Conservation (phyloP, 2,113 vertebrate genomes). For the Amphiprion ocellaris region DNA sequence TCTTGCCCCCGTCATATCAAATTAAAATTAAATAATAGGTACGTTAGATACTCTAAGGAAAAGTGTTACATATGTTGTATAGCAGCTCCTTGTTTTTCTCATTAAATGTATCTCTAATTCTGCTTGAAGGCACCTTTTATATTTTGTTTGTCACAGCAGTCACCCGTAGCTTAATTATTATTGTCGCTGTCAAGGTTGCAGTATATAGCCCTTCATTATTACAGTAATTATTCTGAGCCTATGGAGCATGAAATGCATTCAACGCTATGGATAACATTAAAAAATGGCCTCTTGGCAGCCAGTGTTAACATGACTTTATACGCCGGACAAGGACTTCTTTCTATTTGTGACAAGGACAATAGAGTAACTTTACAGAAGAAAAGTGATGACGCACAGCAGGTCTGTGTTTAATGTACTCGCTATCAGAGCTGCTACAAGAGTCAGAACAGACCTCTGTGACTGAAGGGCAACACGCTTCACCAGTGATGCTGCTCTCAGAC, state of each 20-base stretch:
- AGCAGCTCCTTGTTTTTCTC: background rate
- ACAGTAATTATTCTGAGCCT: conserved; percentile 39
- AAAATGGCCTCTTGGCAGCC: conserved; percentile 38
- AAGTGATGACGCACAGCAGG: conserved; percentile 59
- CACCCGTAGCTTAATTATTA: conserved; percentile 3
- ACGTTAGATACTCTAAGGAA: background rate
- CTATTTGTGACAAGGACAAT: conserved; percentile 50
- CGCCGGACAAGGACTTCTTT: conserved; percentile 34
- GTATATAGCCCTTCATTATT: conserved; percentile 21
- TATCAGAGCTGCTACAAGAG: conserved; percentile 23
- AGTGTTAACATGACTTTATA: conserved; percentile 45
- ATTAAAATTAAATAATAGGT: background rate
- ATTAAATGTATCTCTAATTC: background rate
- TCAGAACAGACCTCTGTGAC: conserved; percentile 17
- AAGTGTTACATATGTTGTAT: background rate
- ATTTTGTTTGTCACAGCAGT: background rate
- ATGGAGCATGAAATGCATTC: conserved; percentile 54
- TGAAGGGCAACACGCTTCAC: conserved; percentile 36
- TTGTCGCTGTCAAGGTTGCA: conserved; percentile 31
- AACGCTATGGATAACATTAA: conserved; percentile 12
- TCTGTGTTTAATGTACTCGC: conserved; percentile 46
- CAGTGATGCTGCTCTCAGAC: conserved; percentile 11
- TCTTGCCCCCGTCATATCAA: too few species aligned
- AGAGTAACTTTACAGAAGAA: conserved; percentile 33
- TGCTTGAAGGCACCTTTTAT: conserved; percentile 4